Base-by-base conservation (phyloP, 2,113 vertebrate genomes). In the Centropristis striata region DNA sequence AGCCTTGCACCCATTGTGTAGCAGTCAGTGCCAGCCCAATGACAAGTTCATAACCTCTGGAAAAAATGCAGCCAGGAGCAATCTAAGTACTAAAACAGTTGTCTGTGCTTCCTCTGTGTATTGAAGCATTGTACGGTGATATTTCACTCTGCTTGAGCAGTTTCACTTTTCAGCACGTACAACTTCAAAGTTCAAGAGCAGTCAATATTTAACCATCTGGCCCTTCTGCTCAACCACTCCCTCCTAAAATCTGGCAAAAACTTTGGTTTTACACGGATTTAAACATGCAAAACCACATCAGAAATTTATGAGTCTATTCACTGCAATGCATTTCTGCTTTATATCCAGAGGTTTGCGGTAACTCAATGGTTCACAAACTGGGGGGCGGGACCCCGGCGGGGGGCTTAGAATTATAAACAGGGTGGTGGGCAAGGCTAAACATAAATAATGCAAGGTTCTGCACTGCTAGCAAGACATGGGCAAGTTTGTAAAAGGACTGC, bases 181-280 rank as follows among this genome's bases (percentile, higher is more conserved):
- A 76, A 72, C 55, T 53, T 64, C 71, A 76, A 77, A 87, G 78
- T 84, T 86, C 66, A 78, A 25, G 61, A 81, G 23, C 46, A 44
- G 71, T 58, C 44, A 4, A 83, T 72, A 73, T 68, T 46, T 66
- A 80, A 66, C 81, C 66, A 42, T 55, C 61, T 67, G 57, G 13
- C 78, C 39, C 20, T 37, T 39, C 20, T 23, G 50, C 49, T 63
- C 37, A 16, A 28, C 41, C 44, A 58, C 50, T 27, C 49, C 37
- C 53, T 12, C 18, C 64, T 15, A 21, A 54, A 50, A 21, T 10
- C 25, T 54, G 27, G 21, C 18, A 21, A 39, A 47, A 11, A 4
- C 9, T 15, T 21, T 1, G 11, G 18, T 39, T 44, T 47, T 23
- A 50, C 28, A 28, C 27, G 0, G 8, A 64, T 68, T 59, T 3